Conservation (phyloP, 2,888 invertebrate genomes). For the Metellina segmentata region DNA sequence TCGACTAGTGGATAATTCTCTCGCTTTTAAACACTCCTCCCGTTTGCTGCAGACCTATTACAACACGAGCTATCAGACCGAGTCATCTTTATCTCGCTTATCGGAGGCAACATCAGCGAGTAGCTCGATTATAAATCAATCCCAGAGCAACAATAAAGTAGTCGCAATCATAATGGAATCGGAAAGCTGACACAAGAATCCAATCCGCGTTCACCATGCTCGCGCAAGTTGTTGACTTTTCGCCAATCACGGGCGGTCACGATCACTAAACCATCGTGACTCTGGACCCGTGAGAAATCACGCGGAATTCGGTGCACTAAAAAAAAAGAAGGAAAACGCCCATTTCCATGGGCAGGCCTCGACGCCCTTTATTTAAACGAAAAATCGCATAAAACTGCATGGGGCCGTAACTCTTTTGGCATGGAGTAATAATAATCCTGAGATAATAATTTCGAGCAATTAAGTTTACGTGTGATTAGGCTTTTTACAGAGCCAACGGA, state of each 20-base stretch:
- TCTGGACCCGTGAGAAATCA: constrained; percentile 64
- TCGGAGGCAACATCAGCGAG: constrained; percentile 4
- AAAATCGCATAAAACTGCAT: not conserved
- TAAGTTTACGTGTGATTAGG: constrained; percentile 43
- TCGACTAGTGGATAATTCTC: not conserved
- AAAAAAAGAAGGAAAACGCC: constrained; percentile 18
- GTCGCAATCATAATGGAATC: constrained; percentile 28
- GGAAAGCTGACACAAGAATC: not conserved
- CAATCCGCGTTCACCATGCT: not conserved
- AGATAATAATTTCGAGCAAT: constrained; percentile 55
- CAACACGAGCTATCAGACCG: not conserved
- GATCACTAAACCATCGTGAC: constrained; percentile 39
- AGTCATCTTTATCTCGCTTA: constrained; percentile 5
- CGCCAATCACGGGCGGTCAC: constrained; percentile 52
- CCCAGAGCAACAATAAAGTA: not conserved
- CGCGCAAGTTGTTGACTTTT: constrained; percentile 40
- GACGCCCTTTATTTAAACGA: constrained; percentile 22
- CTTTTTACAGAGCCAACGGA: constrained; percentile 11
- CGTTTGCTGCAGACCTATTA: not conserved
- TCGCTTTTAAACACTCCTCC: not conserved
- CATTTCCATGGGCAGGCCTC: not conserved
- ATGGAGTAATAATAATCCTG: constrained; percentile 17
- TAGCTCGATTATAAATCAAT: constrained; percentile 52
- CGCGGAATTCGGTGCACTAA: constrained; percentile 41
- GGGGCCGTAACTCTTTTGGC: not conserved